A percentile compares a stretch with the other conserved stretches of the same genome.
phyloP scores from a whole-genome alignment of 2,797 vertebrate species.

The Hoplostethus atlanticus region DNA sequence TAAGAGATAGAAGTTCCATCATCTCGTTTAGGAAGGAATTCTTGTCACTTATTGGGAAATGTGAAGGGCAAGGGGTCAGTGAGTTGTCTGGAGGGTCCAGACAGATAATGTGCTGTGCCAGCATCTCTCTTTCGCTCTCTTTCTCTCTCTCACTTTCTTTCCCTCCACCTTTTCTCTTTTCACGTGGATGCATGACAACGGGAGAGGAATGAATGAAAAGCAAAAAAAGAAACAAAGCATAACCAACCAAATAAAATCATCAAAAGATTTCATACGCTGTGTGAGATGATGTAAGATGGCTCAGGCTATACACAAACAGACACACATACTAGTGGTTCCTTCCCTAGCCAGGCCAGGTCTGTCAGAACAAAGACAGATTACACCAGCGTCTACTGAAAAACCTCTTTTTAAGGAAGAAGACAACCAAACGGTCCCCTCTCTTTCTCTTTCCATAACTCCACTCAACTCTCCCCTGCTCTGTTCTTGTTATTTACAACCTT shows the following conservation, averaged over 20 bases:
- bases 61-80: conserved; percentile 2
- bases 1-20: background rate
- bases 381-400: background rate
- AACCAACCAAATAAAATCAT: background rate
- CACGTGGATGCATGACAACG: background rate
- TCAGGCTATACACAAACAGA: background rate
- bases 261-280: no score
- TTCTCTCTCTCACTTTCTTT: background rate
- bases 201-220: background rate
- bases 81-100: background rate
- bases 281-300: background rate
- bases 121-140: no score
- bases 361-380: background rate
- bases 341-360: background rate
- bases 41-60: conserved; percentile 31
- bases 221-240: background rate
- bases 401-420: background rate
- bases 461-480: background rate
- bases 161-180: background rate
- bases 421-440: background rate
- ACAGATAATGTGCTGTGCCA: background rate
- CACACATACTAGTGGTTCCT: background rate
- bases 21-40: conserved; percentile 16
- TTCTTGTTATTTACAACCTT: conserved; percentile 27
- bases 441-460: conserved; percentile 14